phyloP scores from a whole-genome alignment of 2,888 invertebrate genomes.

The Epistrophe eligans region DNA sequence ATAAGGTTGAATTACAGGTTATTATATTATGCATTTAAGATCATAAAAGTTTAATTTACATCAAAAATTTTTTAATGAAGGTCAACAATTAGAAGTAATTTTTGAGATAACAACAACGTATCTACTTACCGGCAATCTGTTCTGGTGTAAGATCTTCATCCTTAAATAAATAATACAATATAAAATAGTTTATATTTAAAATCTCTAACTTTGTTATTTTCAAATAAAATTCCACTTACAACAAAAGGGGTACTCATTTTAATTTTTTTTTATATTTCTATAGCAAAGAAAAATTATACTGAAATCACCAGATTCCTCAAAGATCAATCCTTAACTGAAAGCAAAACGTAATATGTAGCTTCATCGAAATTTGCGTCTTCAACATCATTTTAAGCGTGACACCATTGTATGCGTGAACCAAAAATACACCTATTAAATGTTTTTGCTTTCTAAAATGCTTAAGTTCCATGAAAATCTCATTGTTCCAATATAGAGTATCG shows the following conservation, averaged over 20 bases:
- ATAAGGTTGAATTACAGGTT: too few relatives aligned
- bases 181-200: background rate
- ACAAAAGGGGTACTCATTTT: conserved; percentile 63
- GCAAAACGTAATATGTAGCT: conserved; percentile 55
- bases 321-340: conserved; percentile 71
- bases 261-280: conserved; percentile 14
- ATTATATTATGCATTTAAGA: too few relatives aligned
- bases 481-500: conserved; percentile 51
- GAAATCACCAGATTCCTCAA: conserved; percentile 62
- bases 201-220: background rate
- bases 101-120: background rate
- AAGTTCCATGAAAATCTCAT: conserved; percentile 62
- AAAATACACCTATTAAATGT: conserved; percentile 65
- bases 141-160: conserved; percentile 95
- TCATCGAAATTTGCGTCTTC: conserved; percentile 56
- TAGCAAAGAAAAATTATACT: conserved; percentile 1
- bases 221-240: conserved; percentile 49
- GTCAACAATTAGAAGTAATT: background rate
- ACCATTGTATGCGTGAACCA: conserved; percentile 71
- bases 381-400: conserved; percentile 34
- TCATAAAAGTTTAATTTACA: background rate
- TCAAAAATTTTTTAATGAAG: background rate
- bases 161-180: conserved; percentile 83
- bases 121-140: conserved; percentile 91
- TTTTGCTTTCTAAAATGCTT: conserved; percentile 61